Conservation (phyloP, 2,888 invertebrate species). For the Latrodectus hesperus region DNA sequence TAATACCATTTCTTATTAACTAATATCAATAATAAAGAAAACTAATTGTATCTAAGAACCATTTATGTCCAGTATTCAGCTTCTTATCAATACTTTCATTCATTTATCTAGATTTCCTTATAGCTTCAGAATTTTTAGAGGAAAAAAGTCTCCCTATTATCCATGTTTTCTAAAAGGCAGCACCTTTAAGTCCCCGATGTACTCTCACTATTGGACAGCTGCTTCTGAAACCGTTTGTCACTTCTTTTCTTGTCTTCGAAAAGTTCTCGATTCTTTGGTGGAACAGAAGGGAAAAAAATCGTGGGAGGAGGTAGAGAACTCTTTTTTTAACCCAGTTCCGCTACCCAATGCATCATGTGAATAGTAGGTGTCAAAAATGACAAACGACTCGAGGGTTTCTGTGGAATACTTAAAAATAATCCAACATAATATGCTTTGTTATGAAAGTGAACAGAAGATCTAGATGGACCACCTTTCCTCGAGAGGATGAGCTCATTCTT, state of each 20-base stretch:
- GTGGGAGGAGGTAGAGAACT: background rate
- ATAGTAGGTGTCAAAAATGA: background rate
- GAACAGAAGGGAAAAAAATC: background rate
- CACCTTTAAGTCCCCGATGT: background rate
- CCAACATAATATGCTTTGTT: background rate
- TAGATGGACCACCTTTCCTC: too few species aligned
- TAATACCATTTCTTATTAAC: too few species aligned
- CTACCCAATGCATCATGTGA: background rate
- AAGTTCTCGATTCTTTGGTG: background rate
- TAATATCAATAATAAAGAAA: too few species aligned
- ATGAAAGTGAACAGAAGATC: too few species aligned
- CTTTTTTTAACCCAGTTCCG: background rate
- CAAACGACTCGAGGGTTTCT: background rate
- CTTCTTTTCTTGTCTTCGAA: background rate
- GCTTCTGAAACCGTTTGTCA: background rate
- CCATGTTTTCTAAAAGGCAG: background rate
- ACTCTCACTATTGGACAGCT: background rate
- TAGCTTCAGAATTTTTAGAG: background rate
- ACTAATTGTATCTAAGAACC: too few species aligned
- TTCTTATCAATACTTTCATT: background rate
- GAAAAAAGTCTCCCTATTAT: background rate
- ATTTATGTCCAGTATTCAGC: too few species aligned
- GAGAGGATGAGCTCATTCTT: too few species aligned
- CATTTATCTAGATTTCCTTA: background rate
- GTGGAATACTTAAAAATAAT: background rate